Percentiles rank a stretch among this genome's conserved stretches.
These are phyloP conservation scores for Deilephila elpenor DNA, from an alignment of 2,888 invertebrate genomes.

Conservation along the genomic window DNA sequence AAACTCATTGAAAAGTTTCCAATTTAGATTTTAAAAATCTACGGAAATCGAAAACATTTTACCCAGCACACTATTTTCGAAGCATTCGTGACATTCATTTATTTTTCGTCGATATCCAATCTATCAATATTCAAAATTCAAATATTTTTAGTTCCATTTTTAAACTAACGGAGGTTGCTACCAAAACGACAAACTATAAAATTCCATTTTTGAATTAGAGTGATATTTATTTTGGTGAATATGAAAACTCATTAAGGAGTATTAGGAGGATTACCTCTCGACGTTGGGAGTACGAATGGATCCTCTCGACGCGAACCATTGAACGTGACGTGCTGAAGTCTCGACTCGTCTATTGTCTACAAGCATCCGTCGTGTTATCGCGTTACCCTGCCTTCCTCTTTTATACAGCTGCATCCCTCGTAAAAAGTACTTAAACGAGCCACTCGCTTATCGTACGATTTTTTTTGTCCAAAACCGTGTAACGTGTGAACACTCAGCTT, in stretches of 20 bases:
- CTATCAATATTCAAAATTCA: not conserved
- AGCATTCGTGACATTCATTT: conserved; percentile 6
- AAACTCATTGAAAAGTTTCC: not conserved
- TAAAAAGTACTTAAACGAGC: conserved; percentile 43
- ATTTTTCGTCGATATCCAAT: not conserved
- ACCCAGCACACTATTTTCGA: not conserved
- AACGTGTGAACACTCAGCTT: conserved; percentile 32
- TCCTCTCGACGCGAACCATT: conserved; percentile 21
- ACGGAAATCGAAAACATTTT: not conserved
- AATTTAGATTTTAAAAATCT: not conserved
- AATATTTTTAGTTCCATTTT: not conserved
- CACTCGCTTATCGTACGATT: conserved; percentile 44
- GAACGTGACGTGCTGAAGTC: conserved; percentile 33
- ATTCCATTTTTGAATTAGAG: not conserved
- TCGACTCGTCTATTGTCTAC: conserved; percentile 55
- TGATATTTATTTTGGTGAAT: not conserved
- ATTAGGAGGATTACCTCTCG: conserved; percentile 22
- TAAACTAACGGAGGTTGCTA: not conserved
- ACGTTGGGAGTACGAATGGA: conserved; percentile 18
- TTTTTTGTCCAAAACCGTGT: conserved; percentile 37
- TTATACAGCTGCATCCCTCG: conserved; percentile 55
- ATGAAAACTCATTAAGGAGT: not conserved
- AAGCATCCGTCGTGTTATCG: conserved; percentile 56
- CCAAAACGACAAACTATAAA: not conserved
- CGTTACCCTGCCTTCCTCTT: conserved; percentile 52